A percentile compares a stretch with the other conserved stretches of the same genome.
Evolutionary conservation across 2,113 vertebrate genomes (phyloP).

Genomic region (Phodopus roborovskii): DNA sequence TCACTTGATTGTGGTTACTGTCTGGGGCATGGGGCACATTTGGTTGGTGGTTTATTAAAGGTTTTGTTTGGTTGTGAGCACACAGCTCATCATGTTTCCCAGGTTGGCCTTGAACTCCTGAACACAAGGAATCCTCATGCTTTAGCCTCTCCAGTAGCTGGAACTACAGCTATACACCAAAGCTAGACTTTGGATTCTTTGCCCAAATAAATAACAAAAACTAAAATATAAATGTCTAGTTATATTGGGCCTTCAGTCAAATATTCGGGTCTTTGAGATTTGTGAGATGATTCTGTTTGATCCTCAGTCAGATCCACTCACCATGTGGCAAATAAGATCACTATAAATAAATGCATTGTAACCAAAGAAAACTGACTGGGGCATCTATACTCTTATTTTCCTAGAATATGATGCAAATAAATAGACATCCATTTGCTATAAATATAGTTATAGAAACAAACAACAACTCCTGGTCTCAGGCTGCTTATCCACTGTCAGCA

Average conservation of each 20-base stretch:
- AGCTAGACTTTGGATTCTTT: neutral
- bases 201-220: conserved; percentile 40
- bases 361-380: neutral
- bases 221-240: neutral
- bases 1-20: neutral
- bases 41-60: neutral
- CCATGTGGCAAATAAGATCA: neutral
- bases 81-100: neutral
- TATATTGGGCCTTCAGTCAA: neutral
- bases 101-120: neutral
- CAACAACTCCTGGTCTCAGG: neutral
- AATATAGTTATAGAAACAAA: neutral
- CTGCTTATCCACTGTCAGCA: neutral
- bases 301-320: neutral
- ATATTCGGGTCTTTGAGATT: neutral
- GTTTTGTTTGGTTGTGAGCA: neutral
- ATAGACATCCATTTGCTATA: neutral
- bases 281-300: neutral
- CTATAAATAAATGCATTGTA: conserved; percentile 27
- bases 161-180: too few relatives aligned
- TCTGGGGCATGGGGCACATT: neutral
- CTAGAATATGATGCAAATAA: neutral
- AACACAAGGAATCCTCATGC: neutral
- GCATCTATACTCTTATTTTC: neutral
- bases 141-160: neutral